Base-by-base conservation (phyloP, 2,888 invertebrate genomes). In the Notodonta ziczac region DNA sequence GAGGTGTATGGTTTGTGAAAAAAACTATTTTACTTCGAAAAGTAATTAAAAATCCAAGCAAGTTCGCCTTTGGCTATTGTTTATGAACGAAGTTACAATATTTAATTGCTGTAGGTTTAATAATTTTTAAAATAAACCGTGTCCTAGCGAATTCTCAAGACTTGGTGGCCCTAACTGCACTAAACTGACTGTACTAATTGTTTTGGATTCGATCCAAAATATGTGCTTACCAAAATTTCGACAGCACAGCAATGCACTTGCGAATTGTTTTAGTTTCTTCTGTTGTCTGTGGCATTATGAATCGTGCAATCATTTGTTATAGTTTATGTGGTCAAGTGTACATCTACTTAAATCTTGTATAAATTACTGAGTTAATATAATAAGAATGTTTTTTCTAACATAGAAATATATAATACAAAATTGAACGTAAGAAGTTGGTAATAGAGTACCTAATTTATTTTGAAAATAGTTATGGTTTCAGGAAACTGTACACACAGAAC, bases 131-230 rank as follows among this genome's bases (percentile, higher is more conserved):
- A 35, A 5, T 35, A 35, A 7, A 6, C 35, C 35, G 7, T 56
- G 32, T 48, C 12, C 42, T 60, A 50, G 46, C 46, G 57, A 66
- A 64, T 64, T 51, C 10, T 39, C 57, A 35, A n/a, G 55, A 35
- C 59, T 67, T 65, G 74, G 66, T 67, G 74, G 56, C 75, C 77
- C 74, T 74, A 24, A 55, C 12, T 14, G 50, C 35, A 64, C 56
- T 63, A 63, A 79, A 77, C 78, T 78, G 77, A 78, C 84, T 83
- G 86, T 86, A 86, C 90, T 93, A 91, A 91, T 91, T 91, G 90
- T 91, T 92, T 93, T 93, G 93, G 93, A 90, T 80, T 75, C 84
- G 74, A 83, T 91, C 93, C 93, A 93, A 91, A 88, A 90, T 88
- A 54, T 88, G 88, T 88, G 88, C 90, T 91, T 88, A 90, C 86